Evolutionary conservation across 1,140 invertebrate genomes (phyloP).

Genomic region (Platorchestia sp.): DNA sequence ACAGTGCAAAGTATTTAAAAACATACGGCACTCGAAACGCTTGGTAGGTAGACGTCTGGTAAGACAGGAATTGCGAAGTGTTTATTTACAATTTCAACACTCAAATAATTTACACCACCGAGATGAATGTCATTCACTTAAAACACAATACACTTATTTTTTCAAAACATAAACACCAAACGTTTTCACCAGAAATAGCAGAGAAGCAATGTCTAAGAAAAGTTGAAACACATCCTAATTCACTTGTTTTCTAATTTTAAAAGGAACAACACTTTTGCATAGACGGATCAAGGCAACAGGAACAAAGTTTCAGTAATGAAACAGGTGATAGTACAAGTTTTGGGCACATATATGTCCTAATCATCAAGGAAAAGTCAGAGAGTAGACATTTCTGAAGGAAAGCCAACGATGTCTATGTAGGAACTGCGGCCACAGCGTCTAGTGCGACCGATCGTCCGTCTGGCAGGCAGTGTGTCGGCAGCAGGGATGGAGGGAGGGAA

Average conservation of each 20-base stretch:
- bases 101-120: not conserved
- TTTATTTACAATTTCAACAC: not conserved
- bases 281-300: not conserved
- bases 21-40: not conserved
- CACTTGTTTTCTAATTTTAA: not conserved
- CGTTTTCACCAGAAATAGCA: not conserved
- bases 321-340: not conserved
- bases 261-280: not conserved
- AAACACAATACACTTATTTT: not conserved
- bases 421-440: conserved; percentile 52
- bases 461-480: conserved; percentile 63
- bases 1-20: not conserved
- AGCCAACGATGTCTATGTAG: conserved; percentile 10
- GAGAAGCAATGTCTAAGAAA: not conserved
- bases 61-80: not conserved
- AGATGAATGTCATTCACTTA: not conserved
- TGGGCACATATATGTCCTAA: not conserved
- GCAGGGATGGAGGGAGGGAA: conserved; percentile 53
- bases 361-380: not conserved
- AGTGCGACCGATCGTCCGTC: conserved; percentile 57
- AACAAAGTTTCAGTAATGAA: conserved; percentile 2
- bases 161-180: not conserved
- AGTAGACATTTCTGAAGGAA: conserved; percentile 17
- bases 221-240: not conserved
- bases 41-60: not conserved